Evolutionary conservation across 1,140 invertebrate species (phyloP).

Genomic region (Arion vulgaris): DNA sequence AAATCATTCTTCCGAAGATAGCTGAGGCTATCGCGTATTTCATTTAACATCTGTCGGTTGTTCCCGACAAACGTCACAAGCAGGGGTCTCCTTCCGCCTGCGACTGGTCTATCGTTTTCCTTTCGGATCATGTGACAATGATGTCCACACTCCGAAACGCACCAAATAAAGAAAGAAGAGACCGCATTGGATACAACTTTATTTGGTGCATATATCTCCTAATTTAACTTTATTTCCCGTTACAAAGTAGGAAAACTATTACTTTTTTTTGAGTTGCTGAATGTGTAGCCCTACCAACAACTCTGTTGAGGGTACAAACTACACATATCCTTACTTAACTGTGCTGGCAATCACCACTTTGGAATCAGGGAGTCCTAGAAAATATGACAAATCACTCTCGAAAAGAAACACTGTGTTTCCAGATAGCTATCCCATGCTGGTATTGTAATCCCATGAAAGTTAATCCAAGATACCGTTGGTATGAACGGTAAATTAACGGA

Average conservation of each 20-base stretch:
- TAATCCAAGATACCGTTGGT: not conserved
- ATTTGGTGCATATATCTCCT: conserved; percentile 24
- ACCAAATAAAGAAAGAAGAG: conserved; percentile 26
- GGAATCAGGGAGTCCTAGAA: conserved; percentile 23
- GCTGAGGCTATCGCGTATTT: conserved; percentile 67
- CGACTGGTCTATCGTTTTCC: conserved; percentile 46
- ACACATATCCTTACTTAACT: not conserved
- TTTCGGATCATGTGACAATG: conserved; percentile 54
- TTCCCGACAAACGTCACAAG: conserved; percentile 59
- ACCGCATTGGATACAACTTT: conserved; percentile 6
- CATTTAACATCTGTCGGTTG: conserved; percentile 68
- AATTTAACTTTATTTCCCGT: conserved; percentile 20
- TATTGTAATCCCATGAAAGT: conserved; percentile 3
- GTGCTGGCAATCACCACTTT: conserved; percentile 5
- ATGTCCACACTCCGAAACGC: conserved; percentile 34
- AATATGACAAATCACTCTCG: not conserved
- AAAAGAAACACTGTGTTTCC: conserved; percentile 13
- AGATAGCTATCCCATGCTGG: conserved; percentile 11
- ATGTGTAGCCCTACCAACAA: not conserved
- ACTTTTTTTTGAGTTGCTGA: not conserved
- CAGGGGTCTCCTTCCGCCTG: conserved; percentile 59
- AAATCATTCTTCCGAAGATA: conserved; percentile 57
- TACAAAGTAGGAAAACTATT: conserved; percentile 1
- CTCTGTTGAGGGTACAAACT: not conserved
- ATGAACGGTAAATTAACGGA: not conserved